Base-by-base conservation (phyloP, 2,797 vertebrate genomes). In the Lutjanus campechanus region DNA sequence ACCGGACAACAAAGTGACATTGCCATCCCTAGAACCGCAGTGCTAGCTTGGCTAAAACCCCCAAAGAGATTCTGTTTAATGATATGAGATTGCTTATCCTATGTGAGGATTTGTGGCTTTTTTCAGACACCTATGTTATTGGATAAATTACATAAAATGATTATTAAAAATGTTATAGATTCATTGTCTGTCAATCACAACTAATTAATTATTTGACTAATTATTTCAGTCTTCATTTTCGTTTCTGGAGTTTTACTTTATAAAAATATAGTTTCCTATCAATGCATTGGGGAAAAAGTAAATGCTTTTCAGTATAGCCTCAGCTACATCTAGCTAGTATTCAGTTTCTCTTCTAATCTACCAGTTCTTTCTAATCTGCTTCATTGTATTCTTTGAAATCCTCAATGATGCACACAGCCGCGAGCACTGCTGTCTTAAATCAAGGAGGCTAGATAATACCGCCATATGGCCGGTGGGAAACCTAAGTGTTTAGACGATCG, bases 401-500 rank as follows among this genome's bases (percentile, higher is more conserved):
- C 85, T 85, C 63, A 15, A 73, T 50, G 77, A 82, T 77, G 68
- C 73, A 53, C 36, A 65, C 61, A 67, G 73, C 82, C 56, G 41
- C 40, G 9, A 76, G 77, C 58, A 3, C 60, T 29, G 67, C 56
- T 5, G 49, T 80, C 84, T 79, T 81, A 77, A 89, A 85, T 84
- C 49, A 84, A 85, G 74, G 76, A 88, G 81, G 66, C 61, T 51
- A 17, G 82, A 84, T 88, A 87, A 93, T 85, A 44, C 77, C 81
- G 61, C 87, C 92, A 90, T 90, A 93, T 91, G 88, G 88, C 77
- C n/a, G 13, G 8, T 53, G 83, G 73, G 73, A 90, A 86, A 82
- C 78, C 75, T 73, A 76, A 80, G 73, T 79, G 85, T 82, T 85
- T 84, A 79, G 79, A 79, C 58, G 78, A 83, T 53, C 59, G 55